These are phyloP conservation scores for Sparus aurata DNA, from an alignment of 2,797 vertebrate genomes.

Conservation along the genomic window DNA sequence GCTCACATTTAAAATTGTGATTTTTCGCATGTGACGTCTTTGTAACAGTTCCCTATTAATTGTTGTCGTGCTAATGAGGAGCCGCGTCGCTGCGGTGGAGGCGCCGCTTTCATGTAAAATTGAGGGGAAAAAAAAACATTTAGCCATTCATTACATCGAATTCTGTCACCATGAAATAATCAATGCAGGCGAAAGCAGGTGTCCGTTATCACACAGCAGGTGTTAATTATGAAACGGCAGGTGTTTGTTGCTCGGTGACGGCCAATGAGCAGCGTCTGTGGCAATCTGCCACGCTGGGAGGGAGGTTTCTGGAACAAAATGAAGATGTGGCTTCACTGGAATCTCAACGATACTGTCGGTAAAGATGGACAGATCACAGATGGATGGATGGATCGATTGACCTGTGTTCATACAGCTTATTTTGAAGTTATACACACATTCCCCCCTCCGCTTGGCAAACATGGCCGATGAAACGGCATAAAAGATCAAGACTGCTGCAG, in stretches of 20 bases:
- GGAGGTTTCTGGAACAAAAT: conserved; percentile 24
- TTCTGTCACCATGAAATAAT: conserved; percentile 53
- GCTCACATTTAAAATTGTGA: too few relatives aligned
- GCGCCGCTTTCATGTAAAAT: conserved; percentile 37
- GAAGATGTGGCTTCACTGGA: conserved; percentile 42
- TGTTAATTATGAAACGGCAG: conserved; percentile 68
- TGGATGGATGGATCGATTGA: conserved; percentile 4
- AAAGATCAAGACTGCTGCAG: background rate
- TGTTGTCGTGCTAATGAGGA: conserved; percentile 12
- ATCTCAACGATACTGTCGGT: conserved; percentile 13
- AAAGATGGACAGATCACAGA: background rate
- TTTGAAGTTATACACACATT: background rate
- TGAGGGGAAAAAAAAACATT: conserved; percentile 30
- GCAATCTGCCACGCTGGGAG: conserved; percentile 51
- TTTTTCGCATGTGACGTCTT: too few relatives aligned
- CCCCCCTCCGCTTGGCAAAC: background rate
- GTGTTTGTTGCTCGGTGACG: conserved; percentile 58
- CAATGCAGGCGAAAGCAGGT: conserved; percentile 61
- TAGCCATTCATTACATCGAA: conserved; percentile 50
- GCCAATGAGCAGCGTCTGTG: conserved; percentile 46
- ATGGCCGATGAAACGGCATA: background rate
- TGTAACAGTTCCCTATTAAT: too few relatives aligned
- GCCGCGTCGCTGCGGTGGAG: background rate
- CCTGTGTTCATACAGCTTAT: background rate
- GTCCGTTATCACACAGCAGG: conserved; percentile 66